phyloP scores from a whole-genome alignment of 1,140 invertebrate genomes.

The Lasioglossum albipes region DNA sequence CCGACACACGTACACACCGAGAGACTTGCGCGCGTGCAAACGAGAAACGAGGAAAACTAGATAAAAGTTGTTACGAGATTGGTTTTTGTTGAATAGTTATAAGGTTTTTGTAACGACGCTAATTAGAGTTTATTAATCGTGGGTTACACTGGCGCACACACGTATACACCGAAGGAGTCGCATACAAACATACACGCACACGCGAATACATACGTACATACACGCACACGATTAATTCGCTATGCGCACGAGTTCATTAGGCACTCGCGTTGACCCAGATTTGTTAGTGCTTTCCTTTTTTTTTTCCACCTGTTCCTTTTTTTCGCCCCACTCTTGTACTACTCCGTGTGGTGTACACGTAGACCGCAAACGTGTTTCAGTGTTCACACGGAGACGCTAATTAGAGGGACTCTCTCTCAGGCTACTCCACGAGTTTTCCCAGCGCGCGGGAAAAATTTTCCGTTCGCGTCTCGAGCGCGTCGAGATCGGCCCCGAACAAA shows the following conservation, averaged over 20 bases:
- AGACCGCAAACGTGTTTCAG: conserved; percentile 7
- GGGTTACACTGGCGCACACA: conserved; percentile 21
- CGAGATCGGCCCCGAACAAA: too few relatives aligned
- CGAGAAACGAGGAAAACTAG: too few relatives aligned
- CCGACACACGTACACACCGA: too few relatives aligned
- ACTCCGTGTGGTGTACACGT: conserved; percentile 16
- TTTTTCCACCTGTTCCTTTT: not conserved
- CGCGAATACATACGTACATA: not conserved
- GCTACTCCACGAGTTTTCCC: too few relatives aligned
- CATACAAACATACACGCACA: not conserved
- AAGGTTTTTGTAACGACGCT: conserved; percentile 75
- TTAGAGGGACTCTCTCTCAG: conserved; percentile 15
- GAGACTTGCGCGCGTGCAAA: too few relatives aligned
- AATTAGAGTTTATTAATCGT: conserved; percentile 67
- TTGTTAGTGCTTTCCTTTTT: conserved; percentile 36
- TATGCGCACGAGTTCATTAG: conserved; percentile 15
- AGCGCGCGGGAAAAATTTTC: too few relatives aligned
- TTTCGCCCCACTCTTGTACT: not conserved
- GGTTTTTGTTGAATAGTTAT: conserved; percentile 77
- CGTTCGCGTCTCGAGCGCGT: too few relatives aligned
- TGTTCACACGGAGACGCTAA: conserved; percentile 28
- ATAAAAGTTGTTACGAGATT: conserved; percentile 71
- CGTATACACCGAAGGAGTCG: conserved; percentile 11
- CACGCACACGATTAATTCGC: conserved; percentile 1
- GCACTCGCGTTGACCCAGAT: conserved; percentile 41